These are phyloP conservation scores for Aegotheles bennettii DNA, from an alignment of 2,113 vertebrate genomes.

Conservation along the genomic window DNA sequence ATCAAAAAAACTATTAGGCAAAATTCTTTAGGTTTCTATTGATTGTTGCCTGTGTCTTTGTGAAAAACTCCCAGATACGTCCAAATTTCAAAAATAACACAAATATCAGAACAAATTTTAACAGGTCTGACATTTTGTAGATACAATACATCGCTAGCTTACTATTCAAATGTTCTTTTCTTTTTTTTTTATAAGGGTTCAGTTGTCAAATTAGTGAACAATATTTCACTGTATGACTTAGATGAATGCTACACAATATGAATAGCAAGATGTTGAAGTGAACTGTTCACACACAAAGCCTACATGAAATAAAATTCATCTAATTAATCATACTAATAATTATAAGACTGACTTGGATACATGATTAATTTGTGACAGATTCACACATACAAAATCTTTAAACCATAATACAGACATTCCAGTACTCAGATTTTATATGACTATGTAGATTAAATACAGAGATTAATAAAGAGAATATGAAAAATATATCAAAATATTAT, in stretches of 20 bases:
- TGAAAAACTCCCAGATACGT: not conserved
- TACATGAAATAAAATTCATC: not conserved
- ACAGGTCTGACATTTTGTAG: not conserved
- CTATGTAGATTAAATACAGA: not conserved
- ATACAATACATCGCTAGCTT: not conserved
- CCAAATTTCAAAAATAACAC: not conserved
- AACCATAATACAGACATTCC: not conserved
- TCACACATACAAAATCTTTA: not conserved
- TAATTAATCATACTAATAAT: slow-evolving; percentile 22
- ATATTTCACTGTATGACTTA: not conserved
- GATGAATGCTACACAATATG: not conserved
- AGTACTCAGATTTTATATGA: not conserved
- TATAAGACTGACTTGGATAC: not conserved
- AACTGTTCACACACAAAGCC: not conserved
- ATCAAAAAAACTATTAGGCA: accelerated
- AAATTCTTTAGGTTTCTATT: not conserved
- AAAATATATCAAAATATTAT: not conserved
- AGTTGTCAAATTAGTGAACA: slow-evolving; percentile 11
- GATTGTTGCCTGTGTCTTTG: not conserved
- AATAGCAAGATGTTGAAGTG: not conserved
- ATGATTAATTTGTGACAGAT: slow-evolving; percentile 5
- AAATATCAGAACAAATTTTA: not conserved
- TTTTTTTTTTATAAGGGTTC: not conserved
- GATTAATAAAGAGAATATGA: not conserved
- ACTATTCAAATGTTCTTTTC: not conserved